Evolutionary conservation across 2,113 vertebrate genomes (phyloP), one percentile per base, ranked within the genome.

Genomic region (Phocoena phocoena): DNA sequence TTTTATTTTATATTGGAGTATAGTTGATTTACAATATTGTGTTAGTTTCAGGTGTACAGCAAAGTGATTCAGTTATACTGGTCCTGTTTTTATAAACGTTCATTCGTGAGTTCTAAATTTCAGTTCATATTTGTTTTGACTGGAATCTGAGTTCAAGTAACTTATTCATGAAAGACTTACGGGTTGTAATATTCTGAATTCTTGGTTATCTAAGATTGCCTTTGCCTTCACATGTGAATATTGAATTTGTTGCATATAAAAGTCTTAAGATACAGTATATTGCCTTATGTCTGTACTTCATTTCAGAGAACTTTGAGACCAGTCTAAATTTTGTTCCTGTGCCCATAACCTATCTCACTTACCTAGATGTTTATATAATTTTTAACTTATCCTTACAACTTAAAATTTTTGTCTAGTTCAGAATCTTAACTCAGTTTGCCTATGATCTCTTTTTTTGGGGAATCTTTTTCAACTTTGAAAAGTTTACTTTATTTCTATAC

Each of bases 141-240:
- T 81, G 11, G 60, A 90, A 76, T 77, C 70, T 84, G 62, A 86
- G 81, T 74, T 96, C 58, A 93, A 93, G 38, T 73, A 65, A 58
- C 47, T 65, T 90, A 53, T 65, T 90, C 44, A 33, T 74, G 38
- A 88, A 79, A 18, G n/a, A 53, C 23, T 79, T 60, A 18, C 28
- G 63, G 33, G 47, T 62, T 53, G 6, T 73, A 3, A 60, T 95
- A 90, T 84, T 73, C 38, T 82, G 15, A 88, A 31, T 21, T 73
- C n/a, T 95, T 93, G 50, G 31, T 73, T 79, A 80, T 93, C 26
- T 63, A 47, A 68, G 41, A 47, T 76, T 74, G 26, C 53, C 77
- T 95, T 91, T 88, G 17, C 21, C 65, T 94, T 89, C 47, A 36
- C 12, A 28, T 65, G 31, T 31, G 47, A 90, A 25, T 68, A 74